Evolutionary conservation across 2,888 invertebrate genomes (phyloP), one percentile per base, ranked within the genome.

Genomic region (Drosophila antonietae): DNA sequence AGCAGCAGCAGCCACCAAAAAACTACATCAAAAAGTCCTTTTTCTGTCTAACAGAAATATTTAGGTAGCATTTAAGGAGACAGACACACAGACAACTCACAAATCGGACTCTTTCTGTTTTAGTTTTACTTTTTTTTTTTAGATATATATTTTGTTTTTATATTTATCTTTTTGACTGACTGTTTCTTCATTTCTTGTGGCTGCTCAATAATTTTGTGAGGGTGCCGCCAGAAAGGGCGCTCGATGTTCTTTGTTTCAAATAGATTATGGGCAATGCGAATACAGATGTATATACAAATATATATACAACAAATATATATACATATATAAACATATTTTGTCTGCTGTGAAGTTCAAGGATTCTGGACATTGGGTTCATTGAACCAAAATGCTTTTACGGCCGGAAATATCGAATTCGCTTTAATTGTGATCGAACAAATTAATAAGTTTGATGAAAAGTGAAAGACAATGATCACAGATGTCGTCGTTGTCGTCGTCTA

Each of bases 181-280:
- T 46, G 53, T 49, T 61, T 52, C 53, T 59, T 70, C 59, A 62
- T 78, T 77, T 72, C 68, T 67, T 73, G 59, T 41, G 79, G 47
- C 78, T 88, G 90, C 80, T 83, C 91, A 91, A 91, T 91, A 91
- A 91, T 91, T 91, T 91, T 91, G 91, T 88, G 91, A 91, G 91
- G 91, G 91, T 91, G 91, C 91, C 91, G 91, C 90, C 91, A 90
- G 83, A 83, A 86, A 80, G 79, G 81, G 82, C 80, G 88, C 71
- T 76, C 53, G 81, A 66, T 57, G 75, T 57, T 71, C 83, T 89
- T 74, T 85, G 78, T 78, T 84, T 81, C 68, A 82, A 89, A 89
- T 89, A 89, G 90, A 90, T 89, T 90, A 90, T 88, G 88, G 84
- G 75, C 81, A 88, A 88, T 86, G 52, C 68, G 66, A 61, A 60